Evolutionary conservation across 2,797 vertebrate genomes (phyloP).

Genomic region (Glossophaga mutica): DNA sequence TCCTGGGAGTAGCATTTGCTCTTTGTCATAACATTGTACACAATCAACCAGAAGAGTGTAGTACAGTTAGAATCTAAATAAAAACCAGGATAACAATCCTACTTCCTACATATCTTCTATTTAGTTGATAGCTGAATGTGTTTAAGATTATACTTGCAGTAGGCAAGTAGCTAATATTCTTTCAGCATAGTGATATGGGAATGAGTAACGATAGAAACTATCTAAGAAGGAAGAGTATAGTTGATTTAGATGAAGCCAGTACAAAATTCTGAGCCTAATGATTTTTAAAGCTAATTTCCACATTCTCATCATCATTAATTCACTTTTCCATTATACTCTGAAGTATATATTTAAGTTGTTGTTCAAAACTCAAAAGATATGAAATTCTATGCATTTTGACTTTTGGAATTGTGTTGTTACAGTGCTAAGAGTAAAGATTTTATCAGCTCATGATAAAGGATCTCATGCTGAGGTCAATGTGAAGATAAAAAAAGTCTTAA

Average conservation of each 20-base stretch:
- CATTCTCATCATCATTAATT: background rate
- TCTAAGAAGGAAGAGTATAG: background rate
- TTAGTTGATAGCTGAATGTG: slow-evolving; percentile 33
- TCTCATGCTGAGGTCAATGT: slow-evolving; percentile 97
- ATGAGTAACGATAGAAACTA: background rate
- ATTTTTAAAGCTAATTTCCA: slow-evolving; percentile 33
- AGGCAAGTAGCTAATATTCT: background rate
- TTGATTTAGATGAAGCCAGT: background rate
- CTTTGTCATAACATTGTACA: background rate
- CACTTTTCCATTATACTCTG: background rate
- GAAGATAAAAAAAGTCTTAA: slow-evolving; percentile 96
- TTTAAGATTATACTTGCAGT: slow-evolving; percentile 7
- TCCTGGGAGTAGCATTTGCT: slow-evolving; percentile 3
- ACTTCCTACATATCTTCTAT: background rate
- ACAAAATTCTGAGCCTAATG: background rate
- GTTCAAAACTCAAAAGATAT: background rate
- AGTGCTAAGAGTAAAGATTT: slow-evolving; percentile 95
- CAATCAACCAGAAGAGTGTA: background rate
- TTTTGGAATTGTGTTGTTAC: slow-evolving; percentile 69
- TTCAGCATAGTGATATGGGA: background rate
- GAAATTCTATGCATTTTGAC: slow-evolving; percentile 29
- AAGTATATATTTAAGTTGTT: background rate
- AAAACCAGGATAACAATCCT: slow-evolving; percentile 1
- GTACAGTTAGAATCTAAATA: slow-evolving; percentile 31
- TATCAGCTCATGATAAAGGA: slow-evolving; percentile 97